A percentile compares a stretch with the other conserved stretches of the same genome.
These are phyloP conservation scores for Drosophila micromelanica DNA, from an alignment of 1,140 invertebrate species.

Conservation along the genomic window DNA sequence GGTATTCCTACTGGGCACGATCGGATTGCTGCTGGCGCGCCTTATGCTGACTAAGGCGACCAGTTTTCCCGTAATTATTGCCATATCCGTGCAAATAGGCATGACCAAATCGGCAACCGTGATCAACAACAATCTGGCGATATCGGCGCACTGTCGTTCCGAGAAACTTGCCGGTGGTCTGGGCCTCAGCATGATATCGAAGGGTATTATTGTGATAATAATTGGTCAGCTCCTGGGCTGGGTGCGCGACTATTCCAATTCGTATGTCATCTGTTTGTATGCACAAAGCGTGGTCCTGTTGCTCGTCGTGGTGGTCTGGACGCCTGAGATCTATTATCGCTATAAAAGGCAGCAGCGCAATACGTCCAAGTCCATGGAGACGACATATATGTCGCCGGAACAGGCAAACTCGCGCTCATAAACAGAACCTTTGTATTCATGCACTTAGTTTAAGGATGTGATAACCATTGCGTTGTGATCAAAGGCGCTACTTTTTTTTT, in stretches of 20 bases:
- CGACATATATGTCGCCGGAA: slow-evolving; percentile 50
- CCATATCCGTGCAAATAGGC: slow-evolving; percentile 69
- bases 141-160: slow-evolving; percentile 87
- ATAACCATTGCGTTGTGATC: slow-evolving; percentile 26
- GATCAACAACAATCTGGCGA: slow-evolving; percentile 89
- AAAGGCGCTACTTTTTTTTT: slow-evolving; percentile 4
- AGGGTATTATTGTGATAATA: slow-evolving; percentile 88
- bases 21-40: slow-evolving; percentile 68
- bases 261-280: slow-evolving; percentile 87
- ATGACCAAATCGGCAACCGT: slow-evolving; percentile 86
- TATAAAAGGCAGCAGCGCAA: slow-evolving; percentile 51
- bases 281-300: slow-evolving; percentile 86
- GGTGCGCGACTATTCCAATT: slow-evolving; percentile 87
- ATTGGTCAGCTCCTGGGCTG: slow-evolving; percentile 89
- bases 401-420: slow-evolving; percentile 40
- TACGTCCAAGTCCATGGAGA: slow-evolving; percentile 55
- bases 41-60: slow-evolving; percentile 60
- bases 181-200: slow-evolving; percentile 90
- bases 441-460: slow-evolving; percentile 41
- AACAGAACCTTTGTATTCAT: slow-evolving; percentile 10
- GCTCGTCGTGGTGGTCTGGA: slow-evolving; percentile 86
- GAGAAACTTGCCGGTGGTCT: slow-evolving; percentile 88
- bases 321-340: slow-evolving; percentile 85
- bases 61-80: slow-evolving; percentile 53
- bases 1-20: slow-evolving; percentile 85